Percentiles rank a stretch among this genome's conserved stretches.
These are phyloP conservation scores for Etia nguti DNA, from an alignment of 2,113 vertebrate genomes.

Conservation along the genomic window DNA sequence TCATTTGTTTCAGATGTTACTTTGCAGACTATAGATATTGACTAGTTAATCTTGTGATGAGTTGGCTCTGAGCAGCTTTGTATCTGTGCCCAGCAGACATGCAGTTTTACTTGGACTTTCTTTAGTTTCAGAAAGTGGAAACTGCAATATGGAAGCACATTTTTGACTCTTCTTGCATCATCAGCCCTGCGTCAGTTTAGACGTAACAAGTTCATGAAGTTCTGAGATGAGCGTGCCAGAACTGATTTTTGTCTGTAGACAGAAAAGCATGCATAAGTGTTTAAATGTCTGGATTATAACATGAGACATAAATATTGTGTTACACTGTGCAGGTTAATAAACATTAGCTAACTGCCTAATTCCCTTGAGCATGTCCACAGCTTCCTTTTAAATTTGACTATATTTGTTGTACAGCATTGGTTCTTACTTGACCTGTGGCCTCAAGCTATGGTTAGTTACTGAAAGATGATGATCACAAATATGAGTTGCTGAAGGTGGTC, in stretches of 20 bases:
- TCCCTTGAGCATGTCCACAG: neutral
- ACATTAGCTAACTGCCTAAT: neutral
- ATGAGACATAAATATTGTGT: neutral
- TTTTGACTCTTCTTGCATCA: neutral
- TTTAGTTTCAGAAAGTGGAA: neutral
- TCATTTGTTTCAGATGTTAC: neutral
- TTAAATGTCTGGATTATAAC: neutral
- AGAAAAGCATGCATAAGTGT: fast-evolving
- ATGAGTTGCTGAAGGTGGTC: neutral
- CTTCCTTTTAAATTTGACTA: neutral
- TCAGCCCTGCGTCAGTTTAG: neutral
- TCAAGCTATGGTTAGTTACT: neutral
- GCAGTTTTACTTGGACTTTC: neutral
- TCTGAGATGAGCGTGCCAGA: neutral
- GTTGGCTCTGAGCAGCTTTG: neutral
- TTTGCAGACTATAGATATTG: neutral
- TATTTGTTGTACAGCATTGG: neutral
- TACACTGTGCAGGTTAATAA: neutral
- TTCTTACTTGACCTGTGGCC: neutral
- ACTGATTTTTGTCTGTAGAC: neutral
- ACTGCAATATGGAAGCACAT: neutral
- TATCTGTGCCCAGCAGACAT: neutral
- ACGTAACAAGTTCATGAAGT: neutral
- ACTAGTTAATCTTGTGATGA: neutral
- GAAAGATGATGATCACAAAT: neutral